Evolutionary conservation across 2,888 invertebrate species (phyloP).

Genomic region (Oithona nana): DNA sequence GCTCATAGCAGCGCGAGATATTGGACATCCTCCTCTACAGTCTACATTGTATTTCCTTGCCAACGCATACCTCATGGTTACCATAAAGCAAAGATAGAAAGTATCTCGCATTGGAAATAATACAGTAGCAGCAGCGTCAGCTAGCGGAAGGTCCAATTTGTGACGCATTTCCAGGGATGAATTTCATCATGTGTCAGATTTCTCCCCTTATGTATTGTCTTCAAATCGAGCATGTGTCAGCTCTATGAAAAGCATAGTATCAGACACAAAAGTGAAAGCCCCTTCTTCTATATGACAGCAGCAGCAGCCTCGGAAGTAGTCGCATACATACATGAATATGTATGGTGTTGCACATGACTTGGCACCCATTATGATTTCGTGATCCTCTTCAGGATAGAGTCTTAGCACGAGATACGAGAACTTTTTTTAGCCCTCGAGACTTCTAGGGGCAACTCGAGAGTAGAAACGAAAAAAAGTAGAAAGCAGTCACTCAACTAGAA

Average conservation of each 20-base stretch:
- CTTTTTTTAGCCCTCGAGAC: not conserved
- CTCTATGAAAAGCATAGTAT: not conserved
- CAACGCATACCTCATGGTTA: too few species aligned
- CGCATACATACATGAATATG: not conserved
- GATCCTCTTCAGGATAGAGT: not conserved
- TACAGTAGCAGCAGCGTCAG: not conserved
- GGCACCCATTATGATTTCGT: not conserved
- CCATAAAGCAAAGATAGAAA: too few species aligned
- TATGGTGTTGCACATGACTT: not conserved
- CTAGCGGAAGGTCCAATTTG: not conserved
- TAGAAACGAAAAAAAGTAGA: not conserved
- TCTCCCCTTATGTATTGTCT: not conserved
- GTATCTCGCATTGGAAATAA: too few species aligned
- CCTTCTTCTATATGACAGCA: not conserved
- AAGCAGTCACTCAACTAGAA: not conserved
- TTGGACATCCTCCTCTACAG: not conserved
- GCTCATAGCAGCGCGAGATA: too few species aligned
- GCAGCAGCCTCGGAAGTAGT: too few species aligned
- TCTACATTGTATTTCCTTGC: not conserved
- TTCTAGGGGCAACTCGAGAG: not conserved
- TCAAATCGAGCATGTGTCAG: not conserved
- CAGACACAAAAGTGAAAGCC: not conserved
- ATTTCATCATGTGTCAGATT: not conserved
- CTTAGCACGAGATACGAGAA: too few species aligned
- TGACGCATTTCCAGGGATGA: not conserved